Percentiles rank a stretch among this genome's conserved stretches.
Conservation (phyloP, 2,797 vertebrate species). For the Dendrocincla fuliginosa region DNA sequence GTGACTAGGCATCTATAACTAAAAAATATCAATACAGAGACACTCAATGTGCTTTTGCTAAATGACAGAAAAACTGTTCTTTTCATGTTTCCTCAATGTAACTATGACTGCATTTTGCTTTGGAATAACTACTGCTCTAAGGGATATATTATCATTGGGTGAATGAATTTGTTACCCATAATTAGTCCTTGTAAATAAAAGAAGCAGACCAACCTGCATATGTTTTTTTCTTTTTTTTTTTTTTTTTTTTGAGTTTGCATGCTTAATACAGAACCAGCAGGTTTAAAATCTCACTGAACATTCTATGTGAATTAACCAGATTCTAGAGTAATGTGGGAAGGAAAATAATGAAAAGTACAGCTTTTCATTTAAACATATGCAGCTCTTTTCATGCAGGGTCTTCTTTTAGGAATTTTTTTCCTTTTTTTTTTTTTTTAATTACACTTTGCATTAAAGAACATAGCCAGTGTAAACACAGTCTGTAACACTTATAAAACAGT, state of each 20-base stretch:
- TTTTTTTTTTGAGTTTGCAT: constrained; percentile 64
- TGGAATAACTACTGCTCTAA: constrained; percentile 48
- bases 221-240: background rate
- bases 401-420: background rate
- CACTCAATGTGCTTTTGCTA: constrained; percentile 67
- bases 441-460: constrained; percentile 76
- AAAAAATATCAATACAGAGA: constrained; percentile 66
- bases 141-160: constrained; percentile 38
- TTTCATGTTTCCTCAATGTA: constrained; percentile 62
- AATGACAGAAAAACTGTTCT: constrained; percentile 75
- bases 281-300: constrained; percentile 73
- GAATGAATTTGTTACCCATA: constrained; percentile 63
- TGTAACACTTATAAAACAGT: constrained; percentile 74
- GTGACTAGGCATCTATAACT: constrained; percentile 68
- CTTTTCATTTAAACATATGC: constrained; percentile 71
- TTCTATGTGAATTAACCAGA: constrained; percentile 68
- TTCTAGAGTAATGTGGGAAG: constrained; percentile 69
- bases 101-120: constrained; percentile 59
- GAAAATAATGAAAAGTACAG: constrained; percentile 74
- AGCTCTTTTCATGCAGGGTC: constrained; percentile 75
- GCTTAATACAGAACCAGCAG: constrained; percentile 74
- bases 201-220: constrained; percentile 70
- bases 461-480: constrained; percentile 75
- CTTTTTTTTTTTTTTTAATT: background rate
- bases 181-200: constrained; percentile 70